Evolutionary conservation across 2,113 vertebrate species (phyloP), one percentile per base, ranked within the genome.

Genomic region (Dasyornis broadbenti): DNA sequence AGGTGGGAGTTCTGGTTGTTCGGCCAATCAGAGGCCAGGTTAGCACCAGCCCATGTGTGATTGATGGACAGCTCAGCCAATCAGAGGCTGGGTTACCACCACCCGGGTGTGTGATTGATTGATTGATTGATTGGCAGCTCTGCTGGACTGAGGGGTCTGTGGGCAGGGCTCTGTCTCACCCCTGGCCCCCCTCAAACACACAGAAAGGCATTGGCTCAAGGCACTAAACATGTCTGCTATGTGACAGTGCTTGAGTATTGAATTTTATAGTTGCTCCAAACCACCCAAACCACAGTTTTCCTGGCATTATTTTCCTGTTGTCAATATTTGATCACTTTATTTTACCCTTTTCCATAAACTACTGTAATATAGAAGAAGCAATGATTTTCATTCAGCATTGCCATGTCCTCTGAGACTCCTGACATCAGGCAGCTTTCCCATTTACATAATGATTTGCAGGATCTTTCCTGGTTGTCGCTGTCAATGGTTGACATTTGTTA

Each of bases 191-290:
- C 17, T 3, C 4, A 45, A 45, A 20, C 44, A 45, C 9, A 20
- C 44, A 20, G 42, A 15, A 7, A 19, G 44, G 44, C 19, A 45
- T 45, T 19, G 44, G 44, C 44, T 45, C 19, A 45, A 45, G 44
- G 44, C 16, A 2, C 26, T 13, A 2, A 27, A 4, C 6, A 0
- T 11, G 0, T 1, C 5, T 9, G 3, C 11, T 2, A 5, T 26
- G 5, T 31, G 21, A 10, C 15, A 6, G 27, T 66, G 53, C 35
- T 39, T 42, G 18, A 9, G 26, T 10, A 13, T 11, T 4, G 4
- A n/a, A 27, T 42, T 54, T 42, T 47, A 6, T 6, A 13, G 16
- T 19, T 88, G 59, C 60, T 59, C 56, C 42, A 82, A 49, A 75
- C 4, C 14, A 35, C 26, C 13, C 23, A 44, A 57, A 49, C 9